Evolutionary conservation across 1,140 invertebrate species (phyloP).

Genomic region (Pseudomyrmex gracilis): DNA sequence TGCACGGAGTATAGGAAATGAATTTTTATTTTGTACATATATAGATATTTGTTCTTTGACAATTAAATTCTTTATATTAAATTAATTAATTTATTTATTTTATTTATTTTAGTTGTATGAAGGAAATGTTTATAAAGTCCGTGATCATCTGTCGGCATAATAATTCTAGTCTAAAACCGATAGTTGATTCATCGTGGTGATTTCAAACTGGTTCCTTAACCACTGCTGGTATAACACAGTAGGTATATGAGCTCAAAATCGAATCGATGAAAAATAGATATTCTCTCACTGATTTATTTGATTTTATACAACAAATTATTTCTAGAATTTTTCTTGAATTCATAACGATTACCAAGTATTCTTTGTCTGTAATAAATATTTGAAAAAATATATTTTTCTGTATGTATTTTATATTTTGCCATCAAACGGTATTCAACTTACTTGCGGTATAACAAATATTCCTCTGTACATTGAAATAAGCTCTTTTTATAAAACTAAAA

Average conservation of each 20-base stretch:
- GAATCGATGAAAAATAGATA: neutral
- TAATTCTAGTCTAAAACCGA: neutral
- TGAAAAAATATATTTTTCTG: neutral
- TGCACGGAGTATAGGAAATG: neutral
- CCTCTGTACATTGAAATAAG: neutral
- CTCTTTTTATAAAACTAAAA: neutral
- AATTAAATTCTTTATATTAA: neutral
- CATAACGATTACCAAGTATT: neutral
- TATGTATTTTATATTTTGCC: slow-evolving; percentile 3
- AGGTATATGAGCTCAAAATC: neutral
- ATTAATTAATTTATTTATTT: neutral
- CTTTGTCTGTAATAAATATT: neutral
- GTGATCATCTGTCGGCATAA: slow-evolving; percentile 13
- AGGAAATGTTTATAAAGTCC: neutral
- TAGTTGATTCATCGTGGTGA: neutral
- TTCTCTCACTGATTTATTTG: neutral
- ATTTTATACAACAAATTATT: neutral
- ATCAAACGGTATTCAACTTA: neutral
- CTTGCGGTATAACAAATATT: neutral
- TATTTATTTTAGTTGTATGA: neutral
- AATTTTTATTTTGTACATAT: neutral
- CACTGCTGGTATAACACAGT: slow-evolving; percentile 1
- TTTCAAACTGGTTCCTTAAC: neutral
- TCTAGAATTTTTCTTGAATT: neutral
- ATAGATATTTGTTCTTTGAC: neutral